phyloP scores from a whole-genome alignment of 2,888 invertebrate genomes.

The Autographa pulchrina region DNA sequence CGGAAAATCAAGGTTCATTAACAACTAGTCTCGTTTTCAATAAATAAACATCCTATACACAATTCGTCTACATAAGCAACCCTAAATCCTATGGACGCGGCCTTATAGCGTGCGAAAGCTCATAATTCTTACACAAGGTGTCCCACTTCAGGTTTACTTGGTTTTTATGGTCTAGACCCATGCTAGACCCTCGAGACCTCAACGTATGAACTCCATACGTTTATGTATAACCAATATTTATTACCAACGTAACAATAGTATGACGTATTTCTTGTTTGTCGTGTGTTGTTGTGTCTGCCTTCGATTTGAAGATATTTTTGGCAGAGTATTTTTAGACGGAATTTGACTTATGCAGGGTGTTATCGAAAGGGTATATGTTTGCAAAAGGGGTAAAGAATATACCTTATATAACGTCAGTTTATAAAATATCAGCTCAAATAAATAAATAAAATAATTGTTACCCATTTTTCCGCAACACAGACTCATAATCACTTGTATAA shows the following conservation, averaged over 20 bases:
- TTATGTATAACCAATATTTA: constrained; percentile 15
- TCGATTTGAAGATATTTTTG: neutral
- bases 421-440: too few relatives aligned
- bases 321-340: neutral
- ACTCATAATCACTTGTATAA: too few relatives aligned
- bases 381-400: too few relatives aligned
- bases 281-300: neutral
- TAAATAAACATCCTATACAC: neutral
- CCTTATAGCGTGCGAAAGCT: constrained; percentile 62
- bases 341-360: too few relatives aligned
- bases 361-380: too few relatives aligned
- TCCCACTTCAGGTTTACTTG: constrained; percentile 70
- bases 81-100: constrained; percentile 50
- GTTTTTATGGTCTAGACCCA: constrained; percentile 72
- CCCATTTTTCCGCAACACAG: too few relatives aligned
- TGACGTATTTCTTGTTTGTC: neutral
- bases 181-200: constrained; percentile 61
- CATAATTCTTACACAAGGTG: constrained; percentile 73
- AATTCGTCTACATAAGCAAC: neutral
- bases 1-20: too few relatives aligned
- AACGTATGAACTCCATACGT: constrained; percentile 32
- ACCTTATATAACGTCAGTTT: too few relatives aligned
- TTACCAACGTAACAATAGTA: constrained; percentile 10
- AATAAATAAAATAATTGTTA: too few relatives aligned
- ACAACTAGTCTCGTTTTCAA: too few relatives aligned